Evolutionary conservation across 1,140 invertebrate genomes (phyloP), one percentile per base, ranked within the genome.

Genomic region (Drosophila nebulosa): DNA sequence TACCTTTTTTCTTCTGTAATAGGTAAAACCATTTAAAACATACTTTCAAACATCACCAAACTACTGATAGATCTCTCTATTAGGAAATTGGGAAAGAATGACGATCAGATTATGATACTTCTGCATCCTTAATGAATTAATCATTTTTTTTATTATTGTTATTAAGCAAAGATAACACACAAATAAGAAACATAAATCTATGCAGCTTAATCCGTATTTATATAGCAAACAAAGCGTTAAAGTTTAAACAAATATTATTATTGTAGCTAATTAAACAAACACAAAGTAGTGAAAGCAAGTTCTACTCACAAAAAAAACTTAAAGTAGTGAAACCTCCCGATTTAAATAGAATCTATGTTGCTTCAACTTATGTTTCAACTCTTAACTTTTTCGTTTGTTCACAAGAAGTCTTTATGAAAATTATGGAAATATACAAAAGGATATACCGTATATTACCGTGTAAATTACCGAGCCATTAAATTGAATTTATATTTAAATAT

Each of bases 401-500:
- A 46, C 39, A 64, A 67, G 46, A 62, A 46, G 65, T 79, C 71
- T 80, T 32, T 60, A 81, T 78, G 63, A 61, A 84, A 64, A 74
- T 75, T 79, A 72, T 76, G 69, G 7, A 74, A 46, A 83, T 88
- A 88, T 83, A 73, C 83, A 69, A 70, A 32, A 21, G 16, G 18
- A 46, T 46, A 46, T 21, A 69, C 57, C 70, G 78, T 78, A 72
- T 83, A 86, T 86, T 86, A 21, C 39, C 39, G 61, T 88, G 79
- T 88, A 88, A 88, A 89, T 90, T 89, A 89, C 86, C 86, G 86
- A 89, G 86, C 86, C 86, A 89, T 86, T 89, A 90, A 89, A 89
- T 89, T 89, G 86, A 89, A 89, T 89, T 89, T 89, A 89, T 90
- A 86, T 86, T 88, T 81, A 85, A 78, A 67, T 24, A 26, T 56